These are phyloP conservation scores for Philopedon plagiatum DNA, from an alignment of 2,888 invertebrate genomes.

Conservation along the genomic window DNA sequence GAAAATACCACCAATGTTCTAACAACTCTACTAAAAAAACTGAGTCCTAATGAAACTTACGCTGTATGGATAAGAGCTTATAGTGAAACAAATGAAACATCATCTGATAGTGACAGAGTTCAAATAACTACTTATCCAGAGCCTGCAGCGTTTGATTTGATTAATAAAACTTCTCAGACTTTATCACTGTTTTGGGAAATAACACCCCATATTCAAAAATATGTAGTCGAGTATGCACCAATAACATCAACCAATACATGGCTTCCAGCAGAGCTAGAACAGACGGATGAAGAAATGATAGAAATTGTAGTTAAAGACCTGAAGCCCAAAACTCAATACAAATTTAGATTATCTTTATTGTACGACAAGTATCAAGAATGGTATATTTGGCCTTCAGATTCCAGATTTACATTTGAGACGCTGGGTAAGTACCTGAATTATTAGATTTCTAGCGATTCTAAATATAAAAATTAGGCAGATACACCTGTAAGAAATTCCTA, in stretches of 20 bases:
- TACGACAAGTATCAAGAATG: constrained; percentile 75
- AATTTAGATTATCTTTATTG: constrained; percentile 77
- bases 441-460: too few relatives aligned
- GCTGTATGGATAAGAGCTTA: constrained; percentile 83
- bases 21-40: constrained; percentile 71
- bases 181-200: constrained; percentile 80
- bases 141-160: constrained; percentile 77
- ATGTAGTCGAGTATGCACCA: constrained; percentile 70
- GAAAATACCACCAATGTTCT: constrained; percentile 54
- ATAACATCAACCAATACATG: constrained; percentile 68
- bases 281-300: constrained; percentile 60
- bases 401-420: constrained; percentile 82
- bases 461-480: too few relatives aligned
- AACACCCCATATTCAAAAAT: constrained; percentile 70
- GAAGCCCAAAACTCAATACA: constrained; percentile 83
- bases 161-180: constrained; percentile 73
- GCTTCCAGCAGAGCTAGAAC: constrained; percentile 58
- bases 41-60: constrained; percentile 80
- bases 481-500: too few relatives aligned
- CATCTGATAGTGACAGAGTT: constrained; percentile 70
- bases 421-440: constrained; percentile 78
- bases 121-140: constrained; percentile 79
- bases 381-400: constrained; percentile 82
- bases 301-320: constrained; percentile 69
- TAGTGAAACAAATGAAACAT: constrained; percentile 77